Base-by-base conservation (phyloP, 30 jellyfish, hydroid and myxozoan species). In the Euphysa ruthae region DNA sequence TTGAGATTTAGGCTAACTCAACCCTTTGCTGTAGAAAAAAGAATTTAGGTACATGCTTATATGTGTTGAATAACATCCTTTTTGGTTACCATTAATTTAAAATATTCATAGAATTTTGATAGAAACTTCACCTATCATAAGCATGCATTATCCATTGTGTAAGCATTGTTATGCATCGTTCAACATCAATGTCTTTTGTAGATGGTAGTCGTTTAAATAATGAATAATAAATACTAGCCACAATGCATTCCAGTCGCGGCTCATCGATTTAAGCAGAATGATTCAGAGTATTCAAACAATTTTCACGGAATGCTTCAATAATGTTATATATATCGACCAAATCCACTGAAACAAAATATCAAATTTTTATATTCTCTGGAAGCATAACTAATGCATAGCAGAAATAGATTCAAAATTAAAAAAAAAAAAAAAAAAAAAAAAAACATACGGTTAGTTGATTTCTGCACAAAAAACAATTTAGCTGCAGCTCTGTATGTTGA, bases 91-190 rank as follows among this genome's bases (percentile, higher is more conserved):
- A n/a, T n/a, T n/a, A n/a, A n/a, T n/a, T n/a, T n/a, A n/a, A n/a
- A n/a, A n/a, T n/a, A n/a, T n/a, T n/a, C n/a, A n/a, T n/a, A n/a
- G n/a, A n/a, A n/a, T n/a, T n/a, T n/a, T n/a, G n/a, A n/a, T n/a
- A 49, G 38, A 20, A 31, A n/a, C 25, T 77, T 21, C 25, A 87
- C 97, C 78, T 74, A 27, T 80, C 97, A 69, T 79, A 87, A 1
- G 87, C 93, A 69, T 80, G 97, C 94, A 87, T 73, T 10, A 87
- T 73, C 97, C 97, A 87, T 38, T 87, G 94, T 0, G 97, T 87
- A 25, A 87, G 81, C 22, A 89, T 73, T 8, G 69, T 81, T 38
- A 87, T 87, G 66, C 77, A 74, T n/a, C 55, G 42, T 35, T 87
- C 97, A 26, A 87, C 77, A 69, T 73, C 97, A 13, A 87, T 75